Conservation (phyloP, 2,113 vertebrate genomes). For the Phrynosoma blainvillii region DNA sequence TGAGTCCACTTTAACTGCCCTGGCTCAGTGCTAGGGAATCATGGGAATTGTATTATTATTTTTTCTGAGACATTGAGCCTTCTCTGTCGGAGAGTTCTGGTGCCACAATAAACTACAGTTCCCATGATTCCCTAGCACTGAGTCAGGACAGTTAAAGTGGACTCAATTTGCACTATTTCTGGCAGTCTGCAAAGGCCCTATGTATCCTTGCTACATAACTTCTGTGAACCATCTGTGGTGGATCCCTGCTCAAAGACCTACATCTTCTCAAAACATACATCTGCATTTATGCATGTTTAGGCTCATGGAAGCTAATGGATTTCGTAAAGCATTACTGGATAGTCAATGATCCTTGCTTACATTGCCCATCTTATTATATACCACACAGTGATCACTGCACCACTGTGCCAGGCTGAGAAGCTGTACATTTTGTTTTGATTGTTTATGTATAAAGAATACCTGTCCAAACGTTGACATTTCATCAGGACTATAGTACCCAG, state of each 20-base stretch:
- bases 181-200: too few species aligned
- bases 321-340: not conserved
- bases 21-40: too few species aligned
- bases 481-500: not conserved
- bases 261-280: not conserved
- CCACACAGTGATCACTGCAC: not conserved
- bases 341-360: not conserved
- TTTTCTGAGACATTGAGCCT: too few species aligned
- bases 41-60: too few species aligned
- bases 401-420: not conserved
- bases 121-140: too few species aligned
- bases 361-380: not conserved
- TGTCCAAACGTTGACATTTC: not conserved
- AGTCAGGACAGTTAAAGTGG: too few species aligned
- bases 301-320: not conserved
- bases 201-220: not conserved
- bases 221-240: not conserved
- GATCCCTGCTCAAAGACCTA: not conserved
- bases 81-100: too few species aligned
- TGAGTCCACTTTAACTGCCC: too few species aligned
- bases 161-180: too few species aligned
- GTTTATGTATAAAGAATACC: not conserved
- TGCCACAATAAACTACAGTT: too few species aligned
- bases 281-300: not conserved
- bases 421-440: constrained; percentile 10